Evolutionary conservation across 2,888 invertebrate genomes (phyloP).

Genomic region (Polyommatus icarus): DNA sequence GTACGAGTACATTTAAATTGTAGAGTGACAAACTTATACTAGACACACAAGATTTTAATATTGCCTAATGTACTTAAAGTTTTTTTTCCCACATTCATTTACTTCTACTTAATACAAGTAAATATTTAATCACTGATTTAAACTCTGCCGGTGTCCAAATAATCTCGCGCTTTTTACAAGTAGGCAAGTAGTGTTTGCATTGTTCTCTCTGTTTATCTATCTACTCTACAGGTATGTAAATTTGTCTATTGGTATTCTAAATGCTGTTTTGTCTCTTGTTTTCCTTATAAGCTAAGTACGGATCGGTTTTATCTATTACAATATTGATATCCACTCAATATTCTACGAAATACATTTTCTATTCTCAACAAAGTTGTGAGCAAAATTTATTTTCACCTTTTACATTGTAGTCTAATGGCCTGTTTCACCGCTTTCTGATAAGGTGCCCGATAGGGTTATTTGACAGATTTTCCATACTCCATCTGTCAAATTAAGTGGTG

Average conservation of each 20-base stretch:
- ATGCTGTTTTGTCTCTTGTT: slow-evolving; percentile 14
- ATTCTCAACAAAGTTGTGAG: neutral
- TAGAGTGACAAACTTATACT: too few species aligned
- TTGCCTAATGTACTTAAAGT: too few species aligned
- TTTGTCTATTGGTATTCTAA: slow-evolving; percentile 16
- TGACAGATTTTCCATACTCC: too few species aligned
- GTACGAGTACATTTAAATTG: too few species aligned
- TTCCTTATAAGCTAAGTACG: slow-evolving; percentile 28
- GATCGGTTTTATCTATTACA: slow-evolving; percentile 11
- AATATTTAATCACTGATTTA: neutral
- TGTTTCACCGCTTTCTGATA: too few species aligned
- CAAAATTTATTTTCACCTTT: neutral
- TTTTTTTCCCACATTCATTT: too few species aligned
- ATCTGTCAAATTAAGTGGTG: too few species aligned
- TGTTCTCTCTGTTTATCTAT: slow-evolving; percentile 7
- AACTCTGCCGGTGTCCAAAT: neutral
- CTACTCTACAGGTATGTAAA: slow-evolving; percentile 23
- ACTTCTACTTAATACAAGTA: neutral
- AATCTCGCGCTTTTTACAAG: neutral
- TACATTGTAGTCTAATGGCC: neutral
- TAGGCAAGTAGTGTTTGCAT: neutral
- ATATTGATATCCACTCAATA: slow-evolving; percentile 2
- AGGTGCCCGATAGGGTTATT: too few species aligned
- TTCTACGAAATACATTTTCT: neutral
- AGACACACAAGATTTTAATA: too few species aligned